phyloP scores from a whole-genome alignment of 2,797 vertebrate species.

The Morus bassanus region DNA sequence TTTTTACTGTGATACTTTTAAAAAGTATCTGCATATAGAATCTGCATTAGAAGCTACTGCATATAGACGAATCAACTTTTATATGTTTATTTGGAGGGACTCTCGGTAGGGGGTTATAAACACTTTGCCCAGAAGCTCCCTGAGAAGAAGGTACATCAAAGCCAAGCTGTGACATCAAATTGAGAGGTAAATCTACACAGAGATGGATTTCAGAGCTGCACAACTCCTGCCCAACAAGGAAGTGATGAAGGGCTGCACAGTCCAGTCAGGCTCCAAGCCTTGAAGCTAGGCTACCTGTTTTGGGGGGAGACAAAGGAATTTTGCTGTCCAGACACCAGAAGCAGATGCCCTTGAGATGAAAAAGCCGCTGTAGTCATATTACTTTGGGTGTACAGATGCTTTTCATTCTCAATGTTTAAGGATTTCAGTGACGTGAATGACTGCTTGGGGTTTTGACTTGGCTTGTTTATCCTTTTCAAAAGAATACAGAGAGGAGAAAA shows the following conservation, averaged over 20 bases:
- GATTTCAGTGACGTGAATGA: neutral
- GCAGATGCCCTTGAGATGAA: neutral
- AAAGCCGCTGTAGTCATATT: neutral
- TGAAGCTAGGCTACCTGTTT: neutral
- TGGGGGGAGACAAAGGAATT: neutral
- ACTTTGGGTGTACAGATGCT: neutral
- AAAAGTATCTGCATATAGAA: neutral
- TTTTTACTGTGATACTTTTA: neutral
- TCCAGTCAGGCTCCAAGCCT: neutral
- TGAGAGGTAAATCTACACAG: neutral
- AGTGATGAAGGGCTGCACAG: neutral
- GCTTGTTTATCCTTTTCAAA: neutral
- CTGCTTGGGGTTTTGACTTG: neutral
- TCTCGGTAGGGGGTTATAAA: neutral
- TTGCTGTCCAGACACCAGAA: neutral
- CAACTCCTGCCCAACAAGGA: neutral
- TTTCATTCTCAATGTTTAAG: neutral
- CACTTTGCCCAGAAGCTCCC: neutral
- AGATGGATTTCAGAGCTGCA: neutral
- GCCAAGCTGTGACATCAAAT: conserved; percentile 22
- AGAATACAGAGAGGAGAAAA: neutral
- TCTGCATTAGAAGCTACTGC: neutral
- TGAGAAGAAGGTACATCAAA: conserved; percentile 16
- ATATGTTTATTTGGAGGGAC: neutral
- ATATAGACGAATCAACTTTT: neutral